phyloP scores from a whole-genome alignment of 2,888 invertebrate species.

The Hirtodrosophila cameraria region DNA sequence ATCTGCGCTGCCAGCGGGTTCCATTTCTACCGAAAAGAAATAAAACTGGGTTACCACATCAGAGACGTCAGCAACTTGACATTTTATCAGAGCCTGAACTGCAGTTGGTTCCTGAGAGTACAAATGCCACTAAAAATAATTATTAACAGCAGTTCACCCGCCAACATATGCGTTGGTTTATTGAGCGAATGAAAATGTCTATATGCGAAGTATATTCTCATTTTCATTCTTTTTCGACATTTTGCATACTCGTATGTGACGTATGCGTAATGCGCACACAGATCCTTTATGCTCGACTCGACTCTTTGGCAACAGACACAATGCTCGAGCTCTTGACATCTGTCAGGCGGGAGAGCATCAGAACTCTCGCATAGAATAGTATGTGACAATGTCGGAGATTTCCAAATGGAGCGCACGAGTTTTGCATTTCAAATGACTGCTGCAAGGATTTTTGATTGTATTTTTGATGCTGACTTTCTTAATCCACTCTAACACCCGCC shows the following conservation, averaged over 20 bases:
- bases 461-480: slow-evolving; percentile 20
- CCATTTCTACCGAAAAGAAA: not conserved
- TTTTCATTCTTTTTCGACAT: slow-evolving; percentile 13
- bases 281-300: slow-evolving; percentile 25
- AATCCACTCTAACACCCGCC: not conserved
- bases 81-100: slow-evolving; percentile 54
- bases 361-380: slow-evolving; percentile 8
- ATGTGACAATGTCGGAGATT: slow-evolving; percentile 71
- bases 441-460: slow-evolving; percentile 49
- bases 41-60: slow-evolving; percentile 54
- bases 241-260: slow-evolving; percentile 66
- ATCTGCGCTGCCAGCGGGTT: not conserved
- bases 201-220: slow-evolving; percentile 20
- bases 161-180: slow-evolving; percentile 43
- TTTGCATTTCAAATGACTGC: slow-evolving; percentile 58
- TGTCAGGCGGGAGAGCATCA: slow-evolving; percentile 17
- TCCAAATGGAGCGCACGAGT: slow-evolving; percentile 57
- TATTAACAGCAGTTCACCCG: slow-evolving; percentile 47
- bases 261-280: slow-evolving; percentile 58
- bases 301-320: slow-evolving; percentile 5
- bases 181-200: slow-evolving; percentile 59
- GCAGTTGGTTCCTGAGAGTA: slow-evolving; percentile 37
- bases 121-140: slow-evolving; percentile 64
- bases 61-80: slow-evolving; percentile 65
- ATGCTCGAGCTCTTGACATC: slow-evolving; percentile 44